Evolutionary conservation across 2,888 invertebrate genomes (phyloP).

Genomic region (Acanthopleura granulata): DNA sequence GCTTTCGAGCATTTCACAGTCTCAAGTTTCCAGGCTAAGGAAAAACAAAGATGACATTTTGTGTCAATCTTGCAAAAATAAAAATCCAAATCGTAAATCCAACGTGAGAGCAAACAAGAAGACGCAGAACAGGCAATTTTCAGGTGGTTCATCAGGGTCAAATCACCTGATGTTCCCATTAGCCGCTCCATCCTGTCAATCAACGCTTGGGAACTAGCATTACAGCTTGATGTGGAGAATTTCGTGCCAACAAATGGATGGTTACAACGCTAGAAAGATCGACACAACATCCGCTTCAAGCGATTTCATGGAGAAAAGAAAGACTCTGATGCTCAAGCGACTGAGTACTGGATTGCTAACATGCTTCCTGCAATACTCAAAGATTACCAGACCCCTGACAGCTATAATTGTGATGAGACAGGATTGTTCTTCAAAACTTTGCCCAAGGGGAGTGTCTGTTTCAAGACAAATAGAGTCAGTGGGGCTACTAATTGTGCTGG

Average conservation of each 20-base stretch:
- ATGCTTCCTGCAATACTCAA: background rate
- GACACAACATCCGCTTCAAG: background rate
- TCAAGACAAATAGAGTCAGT: background rate
- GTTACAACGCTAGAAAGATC: background rate
- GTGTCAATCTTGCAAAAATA: too few species aligned
- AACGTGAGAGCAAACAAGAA: background rate
- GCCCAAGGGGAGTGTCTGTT: background rate
- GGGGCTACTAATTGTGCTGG: constrained; percentile 23
- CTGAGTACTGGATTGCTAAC: background rate
- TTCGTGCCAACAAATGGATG: background rate
- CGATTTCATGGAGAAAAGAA: background rate
- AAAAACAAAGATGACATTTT: too few species aligned
- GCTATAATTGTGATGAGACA: background rate
- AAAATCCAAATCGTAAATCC: too few species aligned
- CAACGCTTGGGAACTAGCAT: background rate
- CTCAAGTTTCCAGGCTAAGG: too few species aligned
- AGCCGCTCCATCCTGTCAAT: background rate
- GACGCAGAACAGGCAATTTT: background rate
- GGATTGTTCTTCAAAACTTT: background rate
- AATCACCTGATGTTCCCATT: background rate
- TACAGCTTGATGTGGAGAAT: background rate
- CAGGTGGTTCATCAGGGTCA: background rate
- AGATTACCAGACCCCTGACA: background rate
- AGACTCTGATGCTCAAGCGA: background rate
- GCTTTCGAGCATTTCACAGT: too few species aligned